phyloP scores from a whole-genome alignment of 1,140 invertebrate species.

The Bombus ignitus region DNA sequence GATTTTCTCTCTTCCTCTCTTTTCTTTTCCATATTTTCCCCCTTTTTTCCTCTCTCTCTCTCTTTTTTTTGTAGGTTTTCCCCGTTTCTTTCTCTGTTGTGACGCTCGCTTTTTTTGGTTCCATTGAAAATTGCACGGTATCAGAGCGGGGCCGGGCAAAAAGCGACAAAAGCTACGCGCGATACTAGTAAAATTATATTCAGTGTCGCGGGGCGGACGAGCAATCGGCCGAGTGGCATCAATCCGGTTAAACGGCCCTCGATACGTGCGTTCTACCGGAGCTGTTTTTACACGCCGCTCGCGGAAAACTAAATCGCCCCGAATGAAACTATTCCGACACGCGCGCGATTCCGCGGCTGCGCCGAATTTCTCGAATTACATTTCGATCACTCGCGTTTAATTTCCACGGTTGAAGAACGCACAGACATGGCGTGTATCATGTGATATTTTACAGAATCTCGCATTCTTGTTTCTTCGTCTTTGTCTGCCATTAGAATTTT shows the following conservation, averaged over 20 bases:
- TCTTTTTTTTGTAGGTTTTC: background rate
- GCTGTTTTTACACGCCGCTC: slow-evolving; percentile 21
- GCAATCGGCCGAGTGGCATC: slow-evolving; percentile 44
- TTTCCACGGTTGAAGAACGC: slow-evolving; percentile 46
- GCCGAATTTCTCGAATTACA: background rate
- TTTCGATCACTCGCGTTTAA: slow-evolving; percentile 16
- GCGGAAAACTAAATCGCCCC: slow-evolving; percentile 25
- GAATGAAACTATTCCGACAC: slow-evolving; percentile 13
- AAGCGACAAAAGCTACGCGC: background rate
- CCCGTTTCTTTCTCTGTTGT: background rate
- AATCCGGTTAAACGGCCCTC: slow-evolving; percentile 46
- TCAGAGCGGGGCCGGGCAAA: background rate
- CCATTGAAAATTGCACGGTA: slow-evolving; percentile 43
- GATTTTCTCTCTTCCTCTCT: background rate
- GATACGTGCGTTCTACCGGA: slow-evolving; percentile 16
- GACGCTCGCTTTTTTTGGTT: background rate
- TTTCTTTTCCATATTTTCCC: too few relatives aligned
- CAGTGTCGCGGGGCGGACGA: slow-evolving; percentile 3
- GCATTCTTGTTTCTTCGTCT: background rate
- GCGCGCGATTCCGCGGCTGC: background rate
- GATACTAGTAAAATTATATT: slow-evolving; percentile 40
- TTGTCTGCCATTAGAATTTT: too few relatives aligned
- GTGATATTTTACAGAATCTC: background rate
- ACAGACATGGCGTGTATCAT: too few relatives aligned
- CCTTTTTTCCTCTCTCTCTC: background rate